phyloP scores from a whole-genome alignment of 2,797 vertebrate species.

The Cryptoprocta ferox region DNA sequence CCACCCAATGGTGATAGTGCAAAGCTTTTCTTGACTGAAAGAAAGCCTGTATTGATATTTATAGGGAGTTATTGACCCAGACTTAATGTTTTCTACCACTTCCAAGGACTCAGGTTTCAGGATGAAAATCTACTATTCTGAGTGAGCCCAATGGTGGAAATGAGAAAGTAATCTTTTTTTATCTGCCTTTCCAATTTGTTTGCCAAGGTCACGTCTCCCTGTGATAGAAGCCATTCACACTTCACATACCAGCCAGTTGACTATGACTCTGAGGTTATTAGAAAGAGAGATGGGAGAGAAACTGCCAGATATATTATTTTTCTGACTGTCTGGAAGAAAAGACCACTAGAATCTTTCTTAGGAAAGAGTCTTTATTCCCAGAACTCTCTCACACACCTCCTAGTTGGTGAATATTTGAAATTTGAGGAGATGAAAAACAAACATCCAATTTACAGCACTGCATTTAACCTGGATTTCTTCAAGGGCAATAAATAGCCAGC shows the following conservation, averaged over 20 bases:
- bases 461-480: slow-evolving; percentile 17
- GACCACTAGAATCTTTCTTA: slow-evolving; percentile 23
- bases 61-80: neutral
- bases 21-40: slow-evolving; percentile 19
- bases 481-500: neutral
- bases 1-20: neutral
- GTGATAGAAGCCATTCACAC: slow-evolving; percentile 60
- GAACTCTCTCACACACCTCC: neutral
- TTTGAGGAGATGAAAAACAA: slow-evolving; percentile 30
- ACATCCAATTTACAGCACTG: neutral
- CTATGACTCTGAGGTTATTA: slow-evolving; percentile 46
- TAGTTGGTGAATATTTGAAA: slow-evolving; percentile 7
- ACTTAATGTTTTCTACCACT: neutral
- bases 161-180: slow-evolving; percentile 46
- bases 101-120: neutral
- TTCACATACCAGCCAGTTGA: slow-evolving; percentile 57
- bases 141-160: neutral
- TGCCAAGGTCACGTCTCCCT: slow-evolving; percentile 65
- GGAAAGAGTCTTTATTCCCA: neutral
- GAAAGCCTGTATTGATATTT: neutral
- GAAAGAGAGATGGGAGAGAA: slow-evolving; percentile 38
- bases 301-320: neutral
- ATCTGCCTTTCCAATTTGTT: slow-evolving; percentile 48
- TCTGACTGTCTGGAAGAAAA: neutral
- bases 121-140: slow-evolving; percentile 24